Evolutionary conservation across 2,113 vertebrate genomes (phyloP).

Genomic region (Esox niger): DNA sequence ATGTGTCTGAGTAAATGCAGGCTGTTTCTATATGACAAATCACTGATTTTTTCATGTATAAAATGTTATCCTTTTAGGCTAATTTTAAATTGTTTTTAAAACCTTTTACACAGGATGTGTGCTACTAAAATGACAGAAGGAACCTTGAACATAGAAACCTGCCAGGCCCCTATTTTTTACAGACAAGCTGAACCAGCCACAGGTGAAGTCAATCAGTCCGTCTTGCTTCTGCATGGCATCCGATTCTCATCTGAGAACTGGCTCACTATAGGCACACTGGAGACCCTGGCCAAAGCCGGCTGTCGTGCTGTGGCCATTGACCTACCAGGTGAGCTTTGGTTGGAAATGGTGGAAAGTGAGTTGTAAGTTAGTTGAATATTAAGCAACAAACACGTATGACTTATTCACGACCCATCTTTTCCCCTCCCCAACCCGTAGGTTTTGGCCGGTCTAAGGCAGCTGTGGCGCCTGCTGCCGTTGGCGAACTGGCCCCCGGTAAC

Average conservation of each 20-base stretch:
- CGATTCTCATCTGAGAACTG: constrained; percentile 92
- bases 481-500: constrained; percentile 75
- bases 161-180: constrained; percentile 82
- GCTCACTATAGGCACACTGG: constrained; percentile 81
- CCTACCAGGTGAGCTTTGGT: constrained; percentile 79
- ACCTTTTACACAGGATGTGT: constrained; percentile 70
- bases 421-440: constrained; percentile 64
- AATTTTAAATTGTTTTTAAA: too few species aligned
- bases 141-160: constrained; percentile 63
- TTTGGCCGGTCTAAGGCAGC: constrained; percentile 82
- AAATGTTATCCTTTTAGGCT: too few species aligned
- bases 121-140: constrained; percentile 65
- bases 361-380: too few species aligned
- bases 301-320: constrained; percentile 87
- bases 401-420: constrained; percentile 6
- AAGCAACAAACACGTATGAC: not conserved
- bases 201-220: constrained; percentile 54
- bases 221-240: constrained; percentile 91
- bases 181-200: constrained; percentile 68
- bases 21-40: too few species aligned
- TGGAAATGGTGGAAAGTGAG: not conserved
- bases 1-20: too few species aligned
- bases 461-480: constrained; percentile 70
- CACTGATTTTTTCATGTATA: too few species aligned
- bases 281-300: constrained; percentile 78